These are phyloP conservation scores for Zaprionus tsacasi DNA, from an alignment of 1,140 invertebrate genomes.

Conservation along the genomic window DNA sequence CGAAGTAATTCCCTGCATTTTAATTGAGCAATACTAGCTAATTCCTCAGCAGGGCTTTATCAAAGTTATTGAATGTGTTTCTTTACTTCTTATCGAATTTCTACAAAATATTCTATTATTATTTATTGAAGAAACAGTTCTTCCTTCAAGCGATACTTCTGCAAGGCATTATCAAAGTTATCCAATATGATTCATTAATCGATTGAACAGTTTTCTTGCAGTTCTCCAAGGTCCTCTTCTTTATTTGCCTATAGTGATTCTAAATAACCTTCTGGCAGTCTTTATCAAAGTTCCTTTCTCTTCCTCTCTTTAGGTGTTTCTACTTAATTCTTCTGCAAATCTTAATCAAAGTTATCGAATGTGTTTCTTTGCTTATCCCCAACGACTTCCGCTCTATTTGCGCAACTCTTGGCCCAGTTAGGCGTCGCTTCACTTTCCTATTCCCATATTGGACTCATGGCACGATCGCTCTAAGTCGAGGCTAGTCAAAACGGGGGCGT, in stretches of 20 bases:
- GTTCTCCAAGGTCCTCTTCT: too few species aligned
- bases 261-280: too few species aligned
- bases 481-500: constrained; percentile 45
- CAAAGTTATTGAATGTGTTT: neutral
- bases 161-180: neutral
- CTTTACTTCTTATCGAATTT: neutral
- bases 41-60: neutral
- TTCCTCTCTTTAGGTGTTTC: neutral
- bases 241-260: too few species aligned
- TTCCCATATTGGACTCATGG: constrained; percentile 6
- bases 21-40: too few species aligned
- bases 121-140: neutral
- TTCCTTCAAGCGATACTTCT: too few species aligned
- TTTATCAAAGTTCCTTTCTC: too few species aligned
- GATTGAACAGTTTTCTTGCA: too few species aligned
- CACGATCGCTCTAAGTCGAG: constrained; percentile 20
- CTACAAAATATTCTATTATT: neutral
- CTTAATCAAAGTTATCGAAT: neutral
- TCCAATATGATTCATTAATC: neutral
- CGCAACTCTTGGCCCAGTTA: constrained; percentile 64
- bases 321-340: neutral
- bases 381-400: constrained; percentile 75
- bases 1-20: too few species aligned
- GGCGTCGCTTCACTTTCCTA: constrained; percentile 30
- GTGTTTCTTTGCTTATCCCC: constrained; percentile 35